These are phyloP conservation scores for Ferrisia virgata DNA, from an alignment of 2,888 invertebrate genomes.

Conservation along the genomic window DNA sequence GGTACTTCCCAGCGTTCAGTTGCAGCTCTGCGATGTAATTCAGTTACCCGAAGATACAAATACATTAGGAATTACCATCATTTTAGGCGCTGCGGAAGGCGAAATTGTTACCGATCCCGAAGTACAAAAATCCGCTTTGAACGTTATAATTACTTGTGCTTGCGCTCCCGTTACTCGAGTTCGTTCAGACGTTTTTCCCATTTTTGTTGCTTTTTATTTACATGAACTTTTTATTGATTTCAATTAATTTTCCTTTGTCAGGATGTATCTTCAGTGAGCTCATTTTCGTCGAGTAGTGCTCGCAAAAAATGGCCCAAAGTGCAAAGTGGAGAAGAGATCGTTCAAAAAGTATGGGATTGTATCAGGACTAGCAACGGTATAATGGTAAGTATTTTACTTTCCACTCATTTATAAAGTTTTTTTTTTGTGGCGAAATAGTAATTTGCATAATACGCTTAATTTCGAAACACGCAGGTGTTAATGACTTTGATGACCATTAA, in stretches of 20 bases:
- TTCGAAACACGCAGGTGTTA: slow-evolving; percentile 68
- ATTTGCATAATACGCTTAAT: neutral
- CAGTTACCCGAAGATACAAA: slow-evolving; percentile 74
- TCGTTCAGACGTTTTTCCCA: slow-evolving; percentile 51
- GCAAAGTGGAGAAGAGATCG: slow-evolving; percentile 66
- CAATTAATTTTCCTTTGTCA: neutral
- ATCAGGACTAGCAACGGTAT: slow-evolving; percentile 93
- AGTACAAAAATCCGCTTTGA: slow-evolving; percentile 85
- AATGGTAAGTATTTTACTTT: slow-evolving; percentile 63
- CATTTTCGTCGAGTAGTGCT: slow-evolving; percentile 26
- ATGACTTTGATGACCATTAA: slow-evolving; percentile 85
- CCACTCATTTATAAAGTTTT: neutral
- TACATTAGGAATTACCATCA: slow-evolving; percentile 76
- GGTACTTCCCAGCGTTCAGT: slow-evolving; percentile 77
- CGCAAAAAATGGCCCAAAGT: slow-evolving; percentile 17
- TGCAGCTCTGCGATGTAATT: slow-evolving; percentile 67
- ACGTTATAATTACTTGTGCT: slow-evolving; percentile 88
- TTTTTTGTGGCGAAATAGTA: neutral
- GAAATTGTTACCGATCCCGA: slow-evolving; percentile 87
- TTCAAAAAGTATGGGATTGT: slow-evolving; percentile 91
- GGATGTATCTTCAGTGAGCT: slow-evolving; percentile 32
- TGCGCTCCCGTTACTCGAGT: slow-evolving; percentile 85
- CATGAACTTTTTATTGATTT: neutral
- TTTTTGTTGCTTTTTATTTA: neutral
- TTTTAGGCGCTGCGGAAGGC: slow-evolving; percentile 83